Conservation (phyloP, 2,113 vertebrate genomes). For the Orycteropus afer region DNA sequence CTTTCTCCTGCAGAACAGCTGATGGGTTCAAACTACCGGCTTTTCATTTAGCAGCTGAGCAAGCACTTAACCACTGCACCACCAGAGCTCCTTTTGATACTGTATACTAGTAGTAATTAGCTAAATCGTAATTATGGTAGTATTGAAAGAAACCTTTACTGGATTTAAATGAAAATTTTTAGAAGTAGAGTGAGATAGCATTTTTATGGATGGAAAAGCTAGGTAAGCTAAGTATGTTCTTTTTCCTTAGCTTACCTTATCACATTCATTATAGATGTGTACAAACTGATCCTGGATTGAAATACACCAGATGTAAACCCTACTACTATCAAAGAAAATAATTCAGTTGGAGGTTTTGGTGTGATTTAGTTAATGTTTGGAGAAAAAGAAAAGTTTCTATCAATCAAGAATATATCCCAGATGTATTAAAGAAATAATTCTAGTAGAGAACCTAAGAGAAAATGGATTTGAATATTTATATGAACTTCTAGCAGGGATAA, state of each 20-base stretch:
- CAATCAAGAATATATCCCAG: not conserved
- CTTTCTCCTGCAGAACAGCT: no score
- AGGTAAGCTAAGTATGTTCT: not conserved
- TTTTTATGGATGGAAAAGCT: not conserved
- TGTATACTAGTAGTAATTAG: not conserved
- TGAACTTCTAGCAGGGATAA: not conserved
- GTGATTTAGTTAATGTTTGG: not conserved
- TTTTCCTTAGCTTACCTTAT: not conserved
- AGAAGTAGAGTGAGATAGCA: not conserved
- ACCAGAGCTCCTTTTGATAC: not conserved
- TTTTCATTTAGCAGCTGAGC: no score
- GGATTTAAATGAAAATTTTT: not conserved
- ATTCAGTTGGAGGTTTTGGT: not conserved
- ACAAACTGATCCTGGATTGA: not conserved
- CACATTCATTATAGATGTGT: not conserved
- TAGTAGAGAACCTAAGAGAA: not conserved
- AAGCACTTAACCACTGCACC: not conserved
- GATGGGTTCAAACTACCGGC: no score
- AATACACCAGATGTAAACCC: not conserved
- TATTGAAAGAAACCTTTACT: not conserved
- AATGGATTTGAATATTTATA: not conserved
- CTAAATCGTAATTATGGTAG: not conserved
- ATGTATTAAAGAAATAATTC: not conserved
- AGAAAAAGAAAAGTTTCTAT: not conserved
- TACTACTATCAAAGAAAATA: not conserved